These are phyloP conservation scores for Amazona guildingii DNA, from an alignment of 2,113 vertebrate species.

Conservation along the genomic window DNA sequence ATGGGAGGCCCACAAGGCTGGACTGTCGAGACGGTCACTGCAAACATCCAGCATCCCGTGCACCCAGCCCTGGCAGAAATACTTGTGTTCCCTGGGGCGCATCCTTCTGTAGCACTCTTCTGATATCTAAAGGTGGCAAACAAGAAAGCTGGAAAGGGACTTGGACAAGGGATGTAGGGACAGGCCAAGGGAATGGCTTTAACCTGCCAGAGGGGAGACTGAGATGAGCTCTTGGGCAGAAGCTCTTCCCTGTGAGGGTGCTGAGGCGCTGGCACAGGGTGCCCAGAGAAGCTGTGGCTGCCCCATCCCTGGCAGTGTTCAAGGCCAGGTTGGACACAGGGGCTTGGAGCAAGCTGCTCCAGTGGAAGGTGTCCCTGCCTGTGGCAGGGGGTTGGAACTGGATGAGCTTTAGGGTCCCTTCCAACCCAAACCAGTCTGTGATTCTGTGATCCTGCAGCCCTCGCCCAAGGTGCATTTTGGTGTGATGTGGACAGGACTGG, in stretches of 20 bases:
- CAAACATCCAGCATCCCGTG: rapidly evolving
- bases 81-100: rapidly evolving
- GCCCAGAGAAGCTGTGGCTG: too few relatives aligned
- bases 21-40: rapidly evolving
- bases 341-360: neutral
- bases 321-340: neutral
- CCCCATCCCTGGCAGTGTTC: too few relatives aligned
- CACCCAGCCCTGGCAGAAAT: neutral
- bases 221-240: neutral
- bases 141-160: neutral
- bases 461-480: rapidly evolving
- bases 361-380: neutral
- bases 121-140: neutral
- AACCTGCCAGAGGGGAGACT: neutral
- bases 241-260: too few relatives aligned
- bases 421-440: neutral
- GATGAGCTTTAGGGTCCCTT: neutral
- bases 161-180: neutral
- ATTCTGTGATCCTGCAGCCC: neutral
- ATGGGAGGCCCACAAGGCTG: neutral
- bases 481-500: rapidly evolving
- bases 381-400: neutral
- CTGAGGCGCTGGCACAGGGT: too few relatives aligned
- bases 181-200: neutral
- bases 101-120: neutral